These are phyloP conservation scores for Collichthys lucidus DNA, from an alignment of 2,113 vertebrate genomes.

Conservation along the genomic window DNA sequence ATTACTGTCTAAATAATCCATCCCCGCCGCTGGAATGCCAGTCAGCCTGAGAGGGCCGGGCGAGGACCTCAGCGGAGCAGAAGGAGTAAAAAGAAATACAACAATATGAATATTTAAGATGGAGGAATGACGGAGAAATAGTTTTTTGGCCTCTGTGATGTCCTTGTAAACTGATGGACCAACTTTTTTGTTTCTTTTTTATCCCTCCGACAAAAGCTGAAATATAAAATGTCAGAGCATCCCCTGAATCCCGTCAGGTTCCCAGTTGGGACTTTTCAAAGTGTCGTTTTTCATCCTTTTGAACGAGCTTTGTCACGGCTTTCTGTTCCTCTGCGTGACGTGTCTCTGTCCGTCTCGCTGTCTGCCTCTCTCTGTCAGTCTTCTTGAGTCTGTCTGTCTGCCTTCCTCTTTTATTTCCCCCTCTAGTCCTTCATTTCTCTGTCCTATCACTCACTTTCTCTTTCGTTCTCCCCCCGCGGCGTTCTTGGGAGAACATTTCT, in stretches of 20 bases:
- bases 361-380: slow-evolving; percentile 32
- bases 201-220: background rate
- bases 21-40: slow-evolving; percentile 4
- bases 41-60: slow-evolving; percentile 7
- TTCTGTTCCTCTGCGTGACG: slow-evolving; percentile 31
- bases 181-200: background rate
- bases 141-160: background rate
- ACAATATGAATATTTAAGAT: no score
- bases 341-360: slow-evolving; percentile 31
- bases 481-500: slow-evolving; percentile 3
- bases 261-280: slow-evolving; percentile 36
- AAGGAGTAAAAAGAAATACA: background rate
- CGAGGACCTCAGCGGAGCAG: background rate
- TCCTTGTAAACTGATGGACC: background rate
- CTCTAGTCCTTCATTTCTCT: slow-evolving; percentile 9
- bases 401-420: background rate
- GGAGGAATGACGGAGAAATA: background rate
- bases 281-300: slow-evolving; percentile 41
- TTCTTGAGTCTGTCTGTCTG: slow-evolving; percentile 14
- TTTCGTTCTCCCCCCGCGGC: background rate
- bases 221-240: background rate
- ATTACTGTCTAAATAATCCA: slow-evolving; percentile 38
- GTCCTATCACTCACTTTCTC: slow-evolving; percentile 35
- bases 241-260: slow-evolving; percentile 21
- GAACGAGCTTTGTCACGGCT: slow-evolving; percentile 27